Conservation (phyloP, 2,888 invertebrate species). For the Neria commutata region DNA sequence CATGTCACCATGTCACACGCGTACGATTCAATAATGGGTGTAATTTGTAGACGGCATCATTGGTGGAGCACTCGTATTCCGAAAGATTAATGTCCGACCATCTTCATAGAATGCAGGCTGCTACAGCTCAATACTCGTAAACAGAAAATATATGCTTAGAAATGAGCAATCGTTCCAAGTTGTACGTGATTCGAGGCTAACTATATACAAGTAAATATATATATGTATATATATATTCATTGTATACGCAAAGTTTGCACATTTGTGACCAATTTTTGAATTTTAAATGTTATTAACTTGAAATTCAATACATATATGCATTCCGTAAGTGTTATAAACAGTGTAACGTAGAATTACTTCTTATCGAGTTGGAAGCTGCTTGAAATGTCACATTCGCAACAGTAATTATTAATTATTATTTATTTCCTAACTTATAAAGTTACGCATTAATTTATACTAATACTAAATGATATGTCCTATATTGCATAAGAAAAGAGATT, state of each 20-base stretch:
- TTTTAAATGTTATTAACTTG: conserved; percentile 34
- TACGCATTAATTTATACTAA: conserved; percentile 28
- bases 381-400: conserved; percentile 50
- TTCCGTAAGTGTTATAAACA: conserved; percentile 35
- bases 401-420: conserved; percentile 57
- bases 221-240: conserved; percentile 32
- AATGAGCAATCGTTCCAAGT: no score
- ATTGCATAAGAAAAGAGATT: background rate
- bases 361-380: no score
- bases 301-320: conserved; percentile 24
- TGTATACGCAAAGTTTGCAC: no score
- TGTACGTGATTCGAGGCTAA: no score
- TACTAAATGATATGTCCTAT: background rate
- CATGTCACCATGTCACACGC: no score
- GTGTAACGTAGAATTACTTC: background rate
- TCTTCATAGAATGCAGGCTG: no score
- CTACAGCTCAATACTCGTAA: no score
- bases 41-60: no score
- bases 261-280: conserved; percentile 39
- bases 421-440: conserved; percentile 15
- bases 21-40: no score
- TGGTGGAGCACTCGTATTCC: no score
- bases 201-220: conserved; percentile 23
- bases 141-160: no score
- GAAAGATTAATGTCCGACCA: no score